Evolutionary conservation across 2,888 invertebrate genomes (phyloP), one percentile per base, ranked within the genome.

Genomic region (Malthinus seriepunctatus): DNA sequence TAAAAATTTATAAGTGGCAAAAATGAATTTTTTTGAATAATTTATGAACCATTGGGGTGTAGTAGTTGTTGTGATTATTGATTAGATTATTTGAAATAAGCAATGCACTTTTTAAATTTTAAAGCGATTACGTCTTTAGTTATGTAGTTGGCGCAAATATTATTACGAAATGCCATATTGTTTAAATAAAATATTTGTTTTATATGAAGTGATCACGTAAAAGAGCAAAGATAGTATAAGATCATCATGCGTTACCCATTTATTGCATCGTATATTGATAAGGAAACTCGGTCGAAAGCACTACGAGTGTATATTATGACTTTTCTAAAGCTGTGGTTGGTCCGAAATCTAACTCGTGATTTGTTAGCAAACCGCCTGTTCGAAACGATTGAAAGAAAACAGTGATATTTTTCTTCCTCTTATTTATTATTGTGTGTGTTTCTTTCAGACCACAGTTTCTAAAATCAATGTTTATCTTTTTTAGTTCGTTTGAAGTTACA

Each of bases 381-480:
- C 63, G 64, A 64, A 70, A 69, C 69, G 70, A 70, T 71, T 70
- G 68, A 69, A 69, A 67, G 68, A 67, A 71, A 68, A 71, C 66
- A 66, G 67, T 59, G 60, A 65, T 68, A 67, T 69, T 69, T 71
- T 69, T 67, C 67, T 64, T 65, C 60, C 63, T 60, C 63, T 65
- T 67, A 67, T 66, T 69, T 68, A 67, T 68, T 66, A 57, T 67
- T 67, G 67, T 68, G 64, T 67, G 67, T 68, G 64, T 66, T 69
- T 67, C 69, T 59, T 56, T 60, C 42, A 59, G 63, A 63, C 68
- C 66, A 60, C 67, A 63, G 60, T 67, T 62, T 62, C 66, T 63
- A 65, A 67, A 70, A 71, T 71, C 71, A 69, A 71, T 70, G 68
- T 69, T 71, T 69, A 69, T 70, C 70, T 69, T 68, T 23, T 23